These are phyloP conservation scores for Clarias magur DNA, from an alignment of 2,113 vertebrate genomes.

Conservation along the genomic window DNA sequence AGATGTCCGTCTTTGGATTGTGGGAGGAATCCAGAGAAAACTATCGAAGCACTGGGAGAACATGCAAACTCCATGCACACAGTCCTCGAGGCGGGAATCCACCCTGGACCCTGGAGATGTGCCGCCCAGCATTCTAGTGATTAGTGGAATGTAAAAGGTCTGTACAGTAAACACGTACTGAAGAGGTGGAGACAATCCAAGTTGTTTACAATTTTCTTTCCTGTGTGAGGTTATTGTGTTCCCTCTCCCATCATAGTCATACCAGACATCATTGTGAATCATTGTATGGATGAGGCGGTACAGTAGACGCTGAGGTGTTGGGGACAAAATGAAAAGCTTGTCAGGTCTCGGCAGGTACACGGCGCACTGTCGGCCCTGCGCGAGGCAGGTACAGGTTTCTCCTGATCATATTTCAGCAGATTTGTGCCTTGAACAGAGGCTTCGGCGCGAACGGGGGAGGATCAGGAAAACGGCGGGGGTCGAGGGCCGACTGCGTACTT, in stretches of 20 bases:
- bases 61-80: too few species aligned
- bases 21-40: too few species aligned
- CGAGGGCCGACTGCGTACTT: background rate
- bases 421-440: conserved; percentile 42
- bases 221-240: background rate
- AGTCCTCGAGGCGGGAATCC: too few species aligned
- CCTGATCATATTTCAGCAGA: conserved; percentile 48
- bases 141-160: too few species aligned
- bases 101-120: too few species aligned
- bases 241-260: background rate
- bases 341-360: conserved; percentile 30
- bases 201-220: background rate
- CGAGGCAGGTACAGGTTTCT: conserved; percentile 53
- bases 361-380: conserved; percentile 41
- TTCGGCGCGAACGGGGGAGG: conserved; percentile 39
- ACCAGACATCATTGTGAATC: background rate
- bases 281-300: background rate
- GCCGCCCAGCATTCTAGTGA: too few species aligned
- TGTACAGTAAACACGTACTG: too few species aligned
- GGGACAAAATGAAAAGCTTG: conserved; percentile 19
- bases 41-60: too few species aligned
- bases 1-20: too few species aligned
- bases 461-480: conserved; percentile 36
- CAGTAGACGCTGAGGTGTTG: conserved; percentile 9
- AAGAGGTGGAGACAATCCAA: background rate